phyloP scores from a whole-genome alignment of 2,797 vertebrate genomes.

The Staurois parvus region DNA sequence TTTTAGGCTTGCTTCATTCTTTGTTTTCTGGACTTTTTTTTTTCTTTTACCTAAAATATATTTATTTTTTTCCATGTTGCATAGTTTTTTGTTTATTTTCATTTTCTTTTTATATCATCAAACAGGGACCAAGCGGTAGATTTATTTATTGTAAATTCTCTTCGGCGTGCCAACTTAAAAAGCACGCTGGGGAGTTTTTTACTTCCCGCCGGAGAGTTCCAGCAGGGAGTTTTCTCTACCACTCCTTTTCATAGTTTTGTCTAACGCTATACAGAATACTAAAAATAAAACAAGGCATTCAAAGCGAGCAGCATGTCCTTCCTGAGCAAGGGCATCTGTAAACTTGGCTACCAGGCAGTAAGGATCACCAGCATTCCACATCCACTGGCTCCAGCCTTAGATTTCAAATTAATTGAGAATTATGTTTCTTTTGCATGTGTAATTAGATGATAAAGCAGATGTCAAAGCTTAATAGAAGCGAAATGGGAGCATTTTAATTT shows the following conservation, averaged over 20 bases:
- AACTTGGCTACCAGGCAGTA: not conserved
- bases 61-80: not conserved
- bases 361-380: slow-evolving; percentile 11
- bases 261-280: slow-evolving; percentile 2
- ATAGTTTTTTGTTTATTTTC: slow-evolving; percentile 14
- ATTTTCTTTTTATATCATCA: not conserved
- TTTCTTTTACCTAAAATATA: not conserved
- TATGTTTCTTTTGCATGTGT: slow-evolving; percentile 52
- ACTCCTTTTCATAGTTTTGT: slow-evolving; percentile 13
- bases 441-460: slow-evolving; percentile 60
- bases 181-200: not conserved
- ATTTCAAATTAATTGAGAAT: slow-evolving; percentile 56
- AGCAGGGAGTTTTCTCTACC: slow-evolving; percentile 8
- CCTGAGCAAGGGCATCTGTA: slow-evolving; percentile 32
- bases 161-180: slow-evolving; percentile 8
- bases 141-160: slow-evolving; percentile 17
- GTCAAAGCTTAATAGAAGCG: slow-evolving; percentile 54
- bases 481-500: slow-evolving; percentile 40
- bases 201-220: slow-evolving; percentile 7
- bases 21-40: not conserved
- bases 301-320: slow-evolving; percentile 17
- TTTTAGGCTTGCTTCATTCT: not conserved
- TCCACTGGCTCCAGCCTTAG: slow-evolving; percentile 14
- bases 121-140: not conserved
- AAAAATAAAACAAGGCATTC: slow-evolving; percentile 23